Percentiles rank a stretch among this genome's conserved stretches.
These are phyloP conservation scores for Orthosia gracilis DNA, from an alignment of 2,888 invertebrate species.

Conservation along the genomic window DNA sequence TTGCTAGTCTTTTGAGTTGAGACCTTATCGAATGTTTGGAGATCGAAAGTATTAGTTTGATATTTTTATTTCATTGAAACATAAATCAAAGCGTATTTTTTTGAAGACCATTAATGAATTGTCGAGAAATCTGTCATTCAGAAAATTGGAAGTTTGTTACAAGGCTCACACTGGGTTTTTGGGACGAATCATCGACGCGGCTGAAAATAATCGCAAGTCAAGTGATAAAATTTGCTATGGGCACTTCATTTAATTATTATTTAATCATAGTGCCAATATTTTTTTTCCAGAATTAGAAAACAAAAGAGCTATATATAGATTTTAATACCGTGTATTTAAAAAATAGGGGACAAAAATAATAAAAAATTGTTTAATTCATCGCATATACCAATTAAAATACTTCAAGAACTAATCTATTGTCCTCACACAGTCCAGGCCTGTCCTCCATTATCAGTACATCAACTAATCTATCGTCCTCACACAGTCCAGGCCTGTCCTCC, in stretches of 20 bases:
- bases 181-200: too few species aligned
- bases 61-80: not conserved
- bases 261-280: too few species aligned
- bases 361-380: too few species aligned
- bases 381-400: not conserved
- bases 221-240: too few species aligned
- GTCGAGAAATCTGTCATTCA: not conserved
- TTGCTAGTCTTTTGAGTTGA: not conserved
- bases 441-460: constrained; percentile 32
- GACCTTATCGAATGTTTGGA: constrained; percentile 10
- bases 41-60: not conserved
- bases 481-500: constrained; percentile 1
- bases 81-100: not conserved
- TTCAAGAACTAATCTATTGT: not conserved
- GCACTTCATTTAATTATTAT: too few species aligned
- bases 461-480: not conserved
- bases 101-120: not conserved
- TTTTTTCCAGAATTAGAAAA: too few species aligned
- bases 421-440: not conserved
- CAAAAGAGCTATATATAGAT: too few species aligned
- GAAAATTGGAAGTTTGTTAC: not conserved
- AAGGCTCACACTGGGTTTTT: too few species aligned
- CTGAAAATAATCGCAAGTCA: too few species aligned
- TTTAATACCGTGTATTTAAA: too few species aligned
- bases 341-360: too few species aligned